Conservation (phyloP, 2,888 invertebrate species). For the Patella pellucida region DNA sequence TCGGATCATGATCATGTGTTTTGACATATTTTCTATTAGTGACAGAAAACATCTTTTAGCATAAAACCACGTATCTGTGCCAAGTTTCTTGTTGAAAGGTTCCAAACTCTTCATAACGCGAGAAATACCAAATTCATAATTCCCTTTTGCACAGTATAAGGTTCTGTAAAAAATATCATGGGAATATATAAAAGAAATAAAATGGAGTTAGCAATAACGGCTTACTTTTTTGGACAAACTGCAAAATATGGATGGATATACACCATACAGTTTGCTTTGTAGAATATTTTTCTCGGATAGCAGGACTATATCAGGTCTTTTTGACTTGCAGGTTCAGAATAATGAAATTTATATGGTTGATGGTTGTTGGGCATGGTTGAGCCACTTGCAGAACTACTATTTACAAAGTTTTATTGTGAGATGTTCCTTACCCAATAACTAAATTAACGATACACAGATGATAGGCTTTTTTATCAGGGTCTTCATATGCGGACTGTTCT, state of each 20-base stretch:
- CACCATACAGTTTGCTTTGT: too few species aligned
- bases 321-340: too few species aligned
- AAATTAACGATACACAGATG: conserved; percentile 98
- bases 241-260: too few species aligned
- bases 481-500: conserved; percentile 90
- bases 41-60: conserved; percentile 95
- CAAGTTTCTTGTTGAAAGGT: conserved; percentile 92
- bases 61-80: conserved; percentile 99
- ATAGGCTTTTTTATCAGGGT: conserved; percentile 92
- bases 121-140: conserved; percentile 98
- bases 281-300: too few species aligned
- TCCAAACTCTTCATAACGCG: conserved; percentile 96
- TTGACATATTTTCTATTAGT: conserved; percentile 90
- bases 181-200: neutral
- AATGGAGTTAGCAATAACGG: too few species aligned
- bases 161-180: conserved; percentile 76
- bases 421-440: conserved; percentile 84
- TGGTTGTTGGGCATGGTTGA: too few species aligned
- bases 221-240: too few species aligned
- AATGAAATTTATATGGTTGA: too few species aligned
- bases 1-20: conserved; percentile 89
- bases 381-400: too few species aligned
- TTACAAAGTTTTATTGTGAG: too few species aligned
- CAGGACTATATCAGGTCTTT: too few species aligned
- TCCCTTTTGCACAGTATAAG: conserved; percentile 97